A percentile compares a stretch with the other conserved stretches of the same genome.
Evolutionary conservation across 2,797 vertebrate species (phyloP).

Genomic region (Mus spretus): DNA sequence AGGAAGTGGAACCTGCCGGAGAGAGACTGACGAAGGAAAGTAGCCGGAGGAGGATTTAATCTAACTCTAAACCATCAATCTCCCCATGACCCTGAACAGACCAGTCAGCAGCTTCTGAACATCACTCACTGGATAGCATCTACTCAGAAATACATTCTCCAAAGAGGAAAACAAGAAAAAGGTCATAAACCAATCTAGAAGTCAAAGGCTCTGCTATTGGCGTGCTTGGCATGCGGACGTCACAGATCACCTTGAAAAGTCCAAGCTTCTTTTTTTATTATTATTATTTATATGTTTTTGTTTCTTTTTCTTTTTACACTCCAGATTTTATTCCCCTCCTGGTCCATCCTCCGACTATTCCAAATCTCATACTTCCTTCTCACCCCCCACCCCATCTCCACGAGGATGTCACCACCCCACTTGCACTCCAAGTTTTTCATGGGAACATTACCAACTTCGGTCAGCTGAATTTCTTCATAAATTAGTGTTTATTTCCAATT

Average conservation of each 20-base stretch:
- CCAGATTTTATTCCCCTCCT: too few relatives aligned
- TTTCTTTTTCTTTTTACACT: too few relatives aligned
- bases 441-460: background rate
- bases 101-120: slow-evolving; percentile 55
- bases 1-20: slow-evolving; percentile 58
- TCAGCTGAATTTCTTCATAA: slow-evolving; percentile 26
- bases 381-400: too few relatives aligned
- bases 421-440: background rate
- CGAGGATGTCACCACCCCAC: too few relatives aligned
- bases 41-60: slow-evolving; percentile 39
- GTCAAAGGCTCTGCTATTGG: slow-evolving; percentile 4
- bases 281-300: too few relatives aligned
- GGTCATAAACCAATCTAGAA: slow-evolving; percentile 50
- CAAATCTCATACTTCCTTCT: too few relatives aligned
- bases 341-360: too few relatives aligned
- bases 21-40: slow-evolving; percentile 45
- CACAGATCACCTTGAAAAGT: background rate
- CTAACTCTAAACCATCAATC: slow-evolving; percentile 64
- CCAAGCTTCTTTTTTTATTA: background rate
- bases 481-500: slow-evolving; percentile 48
- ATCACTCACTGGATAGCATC: slow-evolving; percentile 36
- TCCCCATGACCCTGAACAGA: slow-evolving; percentile 58
- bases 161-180: background rate
- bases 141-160: slow-evolving; percentile 43
- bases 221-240: background rate